A percentile compares a stretch with the other conserved stretches of the same genome.
These are phyloP conservation scores for Pantherophis alleghaniensis DNA, from an alignment of 2,797 vertebrate genomes.

Conservation along the genomic window DNA sequence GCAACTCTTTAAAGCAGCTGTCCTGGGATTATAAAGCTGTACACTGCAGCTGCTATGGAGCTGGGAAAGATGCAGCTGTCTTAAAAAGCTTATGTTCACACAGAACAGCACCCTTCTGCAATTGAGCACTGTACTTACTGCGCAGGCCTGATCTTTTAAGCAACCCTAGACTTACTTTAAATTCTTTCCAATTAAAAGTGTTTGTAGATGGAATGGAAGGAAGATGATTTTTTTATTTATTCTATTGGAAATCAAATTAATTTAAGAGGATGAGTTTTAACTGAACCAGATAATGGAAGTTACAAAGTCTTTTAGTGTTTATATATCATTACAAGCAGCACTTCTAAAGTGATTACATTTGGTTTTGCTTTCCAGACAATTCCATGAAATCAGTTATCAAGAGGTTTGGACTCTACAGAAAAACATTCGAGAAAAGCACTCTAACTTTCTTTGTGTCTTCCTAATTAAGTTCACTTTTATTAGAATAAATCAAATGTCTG, in stretches of 20 bases:
- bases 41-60: background rate
- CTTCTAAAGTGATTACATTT: background rate
- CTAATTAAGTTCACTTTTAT: background rate
- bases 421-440: background rate
- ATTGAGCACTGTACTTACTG: background rate
- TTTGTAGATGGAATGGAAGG: background rate
- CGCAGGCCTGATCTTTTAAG: background rate
- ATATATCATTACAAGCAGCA: background rate
- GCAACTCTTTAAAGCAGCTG: background rate
- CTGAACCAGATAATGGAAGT: background rate
- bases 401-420: background rate
- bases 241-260: background rate
- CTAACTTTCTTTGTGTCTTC: background rate
- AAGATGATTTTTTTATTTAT: background rate
- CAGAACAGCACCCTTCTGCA: background rate
- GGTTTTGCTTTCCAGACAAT: background rate
- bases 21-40: background rate
- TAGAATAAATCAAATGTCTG: background rate
- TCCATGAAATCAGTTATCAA: background rate
- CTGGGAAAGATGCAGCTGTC: too few relatives aligned
- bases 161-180: background rate
- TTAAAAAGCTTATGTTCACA: background rate
- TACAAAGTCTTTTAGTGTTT: background rate
- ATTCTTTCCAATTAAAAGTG: background rate
- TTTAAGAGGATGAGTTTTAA: background rate